Evolutionary conservation across 2,888 invertebrate genomes (phyloP), one percentile per base, ranked within the genome.

Genomic region (Ctenicera cuprea): DNA sequence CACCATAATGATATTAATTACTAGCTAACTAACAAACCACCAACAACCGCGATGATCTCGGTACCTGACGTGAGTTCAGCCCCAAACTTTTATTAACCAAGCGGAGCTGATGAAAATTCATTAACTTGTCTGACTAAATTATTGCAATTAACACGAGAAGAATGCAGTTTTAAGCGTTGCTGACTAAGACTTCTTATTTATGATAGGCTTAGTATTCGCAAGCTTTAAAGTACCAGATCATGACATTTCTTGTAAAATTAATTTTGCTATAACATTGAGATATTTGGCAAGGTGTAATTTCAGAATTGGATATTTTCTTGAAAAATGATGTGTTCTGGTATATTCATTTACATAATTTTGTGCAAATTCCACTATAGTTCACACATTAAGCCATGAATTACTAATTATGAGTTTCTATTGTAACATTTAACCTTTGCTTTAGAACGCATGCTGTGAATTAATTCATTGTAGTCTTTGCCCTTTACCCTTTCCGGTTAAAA

Each of bases 1-100:
- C n/a, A 12, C 26, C 62, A 16, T 62, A 45, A 62, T 62, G 45
- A 62, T 45, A 62, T 45, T 62, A 65, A 65, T 65, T 65, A 50
- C 65, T 14, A 37, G 65, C 63, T n/a, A 43, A 33, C 50, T 65
- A 65, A 33, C 50, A 37, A 33, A 65, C 65, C 65, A 18, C 38
- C 50, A 63, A 33, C 65, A 50, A 45, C 45, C 18, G 37, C n/a
- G 20, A 65, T 52, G 48, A 16, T 20, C 20, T 18, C 50, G 22
- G 12, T 22, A 52, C 65, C 50, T 52, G 48, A 20, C 65, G 50
- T 65, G 50, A 48, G 50, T 65, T 37, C 30, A 61, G 43, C 11
- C 7, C 50, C 50, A 20, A 16, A 26, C 43, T 14, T 43, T 43
- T 62, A 30, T 45, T 45, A 43, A 41, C 18, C 2, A 43, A 43